Conservation (phyloP, 2,888 invertebrate genomes). For the Lasioglossum pauxillum region DNA sequence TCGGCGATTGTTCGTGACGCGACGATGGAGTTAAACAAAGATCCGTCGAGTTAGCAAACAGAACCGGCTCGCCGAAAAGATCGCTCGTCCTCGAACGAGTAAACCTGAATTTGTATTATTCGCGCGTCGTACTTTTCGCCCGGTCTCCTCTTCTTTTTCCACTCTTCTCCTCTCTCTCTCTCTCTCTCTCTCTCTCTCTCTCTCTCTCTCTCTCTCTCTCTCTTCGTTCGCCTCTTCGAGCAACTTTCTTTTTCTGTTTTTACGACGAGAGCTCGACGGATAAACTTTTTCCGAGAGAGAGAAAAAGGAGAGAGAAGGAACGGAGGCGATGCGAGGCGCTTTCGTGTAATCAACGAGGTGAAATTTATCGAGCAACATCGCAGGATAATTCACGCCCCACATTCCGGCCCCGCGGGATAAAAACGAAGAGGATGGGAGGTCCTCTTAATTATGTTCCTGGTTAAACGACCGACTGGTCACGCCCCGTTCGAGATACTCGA, state of each 20-base stretch:
- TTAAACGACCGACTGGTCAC: constrained; percentile 70
- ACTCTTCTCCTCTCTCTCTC: not conserved
- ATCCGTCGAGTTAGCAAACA: constrained; percentile 29
- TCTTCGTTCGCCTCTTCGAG: not conserved
- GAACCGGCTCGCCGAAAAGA: constrained; percentile 25
- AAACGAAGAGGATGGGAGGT: constrained; percentile 55
- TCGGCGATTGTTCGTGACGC: not conserved
- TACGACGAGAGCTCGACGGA: constrained; percentile 13
- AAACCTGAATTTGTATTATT: constrained; percentile 47
- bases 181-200: not conserved
- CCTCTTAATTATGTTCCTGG: constrained; percentile 70
- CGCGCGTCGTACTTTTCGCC: constrained; percentile 38
- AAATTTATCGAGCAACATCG: constrained; percentile 72
- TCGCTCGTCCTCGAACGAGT: constrained; percentile 30
- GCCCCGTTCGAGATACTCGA: constrained; percentile 61
- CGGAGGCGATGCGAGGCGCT: constrained; percentile 27
- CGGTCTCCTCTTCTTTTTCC: constrained; percentile 11
- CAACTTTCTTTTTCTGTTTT: constrained; percentile 31
- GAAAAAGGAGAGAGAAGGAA: not conserved
- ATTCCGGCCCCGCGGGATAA: constrained; percentile 58
- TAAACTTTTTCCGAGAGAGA: constrained; percentile 39
- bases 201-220: not conserved
- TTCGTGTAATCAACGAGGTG: constrained; percentile 70
- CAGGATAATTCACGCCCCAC: constrained; percentile 69
- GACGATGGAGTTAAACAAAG: constrained; percentile 40